phyloP scores from a whole-genome alignment of 2,888 invertebrate genomes.

The Trissolcus japonicus region DNA sequence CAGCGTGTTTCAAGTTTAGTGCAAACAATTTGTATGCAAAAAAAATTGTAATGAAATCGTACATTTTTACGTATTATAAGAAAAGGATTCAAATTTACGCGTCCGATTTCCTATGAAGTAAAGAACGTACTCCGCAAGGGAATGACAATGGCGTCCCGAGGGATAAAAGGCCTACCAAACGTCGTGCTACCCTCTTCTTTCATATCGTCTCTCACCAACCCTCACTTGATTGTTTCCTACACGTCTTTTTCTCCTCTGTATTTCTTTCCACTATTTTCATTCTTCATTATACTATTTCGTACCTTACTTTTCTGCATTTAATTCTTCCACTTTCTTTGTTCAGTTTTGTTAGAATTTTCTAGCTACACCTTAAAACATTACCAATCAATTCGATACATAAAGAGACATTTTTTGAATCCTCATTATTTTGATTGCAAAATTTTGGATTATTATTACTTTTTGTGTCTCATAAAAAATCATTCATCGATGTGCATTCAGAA shows the following conservation, averaged over 20 bases:
- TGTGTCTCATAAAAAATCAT: too few relatives aligned
- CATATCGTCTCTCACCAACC: constrained; percentile 64
- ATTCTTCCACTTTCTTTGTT: constrained; percentile 58
- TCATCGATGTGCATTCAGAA: too few relatives aligned
- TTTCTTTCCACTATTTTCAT: constrained; percentile 57
- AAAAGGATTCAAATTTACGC: constrained; percentile 68
- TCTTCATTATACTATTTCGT: constrained; percentile 52
- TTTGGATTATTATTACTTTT: too few relatives aligned
- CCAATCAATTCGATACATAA: constrained; percentile 65
- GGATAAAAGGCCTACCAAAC: constrained; percentile 70
- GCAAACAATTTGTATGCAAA: too few relatives aligned
- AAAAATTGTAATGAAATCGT: constrained; percentile 22
- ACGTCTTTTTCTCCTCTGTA: constrained; percentile 66
- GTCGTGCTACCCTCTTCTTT: constrained; percentile 60
- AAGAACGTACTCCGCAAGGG: constrained; percentile 70
- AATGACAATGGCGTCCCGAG: constrained; percentile 74
- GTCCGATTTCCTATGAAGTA: constrained; percentile 73
- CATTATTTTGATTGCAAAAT: too few relatives aligned
- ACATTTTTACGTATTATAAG: constrained; percentile 36
- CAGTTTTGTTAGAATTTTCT: constrained; percentile 53
- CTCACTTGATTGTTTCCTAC: constrained; percentile 72
- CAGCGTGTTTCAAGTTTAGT: constrained; percentile 60
- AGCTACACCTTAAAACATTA: constrained; percentile 78
- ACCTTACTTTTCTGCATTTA: constrained; percentile 50
- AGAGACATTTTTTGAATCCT: too few relatives aligned